Conservation (phyloP, 2,113 vertebrate genomes). For the Pelusios castaneus region DNA sequence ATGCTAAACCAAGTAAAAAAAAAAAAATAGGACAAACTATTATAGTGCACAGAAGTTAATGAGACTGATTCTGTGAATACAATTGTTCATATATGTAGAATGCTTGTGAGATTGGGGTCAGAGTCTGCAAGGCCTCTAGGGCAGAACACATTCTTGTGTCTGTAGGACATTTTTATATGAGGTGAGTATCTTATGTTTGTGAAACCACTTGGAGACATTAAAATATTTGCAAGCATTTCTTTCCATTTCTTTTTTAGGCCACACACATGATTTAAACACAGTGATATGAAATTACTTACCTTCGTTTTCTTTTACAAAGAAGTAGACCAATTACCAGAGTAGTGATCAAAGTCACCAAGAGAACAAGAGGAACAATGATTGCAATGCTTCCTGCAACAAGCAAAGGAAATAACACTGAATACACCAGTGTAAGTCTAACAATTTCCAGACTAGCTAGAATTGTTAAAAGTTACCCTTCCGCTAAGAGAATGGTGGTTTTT, state of each 20-base stretch:
- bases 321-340: constrained; percentile 93
- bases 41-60: not conserved
- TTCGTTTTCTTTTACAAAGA: constrained; percentile 93
- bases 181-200: not conserved
- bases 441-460: not conserved
- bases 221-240: not conserved
- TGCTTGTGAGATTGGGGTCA: not conserved
- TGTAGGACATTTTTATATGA: not conserved
- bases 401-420: not conserved
- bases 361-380: constrained; percentile 95
- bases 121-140: not conserved
- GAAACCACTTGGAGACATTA: not conserved
- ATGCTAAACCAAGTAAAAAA: not conserved
- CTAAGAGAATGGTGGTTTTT: not conserved
- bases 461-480: not conserved
- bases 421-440: not conserved
- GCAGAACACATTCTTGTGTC: not conserved
- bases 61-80: not conserved
- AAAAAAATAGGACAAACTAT: not conserved
- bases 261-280: not conserved
- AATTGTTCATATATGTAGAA: not conserved
- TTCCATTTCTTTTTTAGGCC: not conserved
- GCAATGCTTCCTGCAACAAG: constrained; percentile 91
- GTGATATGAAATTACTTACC: constrained; percentile 75
- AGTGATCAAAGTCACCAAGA: constrained; percentile 92